Evolutionary conservation across 2,113 vertebrate species (phyloP).

Genomic region (Ctenodactylus gundi): DNA sequence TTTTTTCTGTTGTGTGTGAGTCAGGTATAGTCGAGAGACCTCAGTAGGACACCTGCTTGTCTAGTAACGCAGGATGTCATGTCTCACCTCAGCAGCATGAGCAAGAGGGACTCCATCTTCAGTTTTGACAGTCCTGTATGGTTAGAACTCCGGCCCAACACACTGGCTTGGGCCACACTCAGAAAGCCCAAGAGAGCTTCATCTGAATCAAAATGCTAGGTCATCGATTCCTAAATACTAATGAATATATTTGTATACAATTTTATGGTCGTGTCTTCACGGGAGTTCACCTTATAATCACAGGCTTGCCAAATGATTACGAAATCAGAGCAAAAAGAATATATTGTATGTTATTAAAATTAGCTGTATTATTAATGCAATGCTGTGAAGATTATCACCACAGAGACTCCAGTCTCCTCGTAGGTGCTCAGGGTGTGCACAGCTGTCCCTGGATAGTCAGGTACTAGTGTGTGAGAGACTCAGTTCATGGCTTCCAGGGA

Average conservation of each 20-base stretch:
- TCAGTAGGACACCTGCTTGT: background rate
- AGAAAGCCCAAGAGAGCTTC: background rate
- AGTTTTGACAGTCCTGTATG: background rate
- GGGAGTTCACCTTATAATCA: background rate
- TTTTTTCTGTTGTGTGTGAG: background rate
- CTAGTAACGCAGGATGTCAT: background rate
- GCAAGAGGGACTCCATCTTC: background rate
- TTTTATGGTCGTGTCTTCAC: background rate
- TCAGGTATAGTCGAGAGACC: background rate
- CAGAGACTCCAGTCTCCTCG: background rate
- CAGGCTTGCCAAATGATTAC: background rate
- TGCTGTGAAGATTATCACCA: too few relatives aligned
- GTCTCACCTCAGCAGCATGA: background rate
- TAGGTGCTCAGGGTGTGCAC: accelerated
- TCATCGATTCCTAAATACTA: background rate
- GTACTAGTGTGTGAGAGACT: background rate
- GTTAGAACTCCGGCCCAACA: background rate
- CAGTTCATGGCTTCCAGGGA: too few relatives aligned
- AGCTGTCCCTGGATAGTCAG: too few relatives aligned
- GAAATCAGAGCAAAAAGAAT: background rate
- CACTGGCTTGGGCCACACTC: background rate
- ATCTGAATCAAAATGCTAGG: background rate
- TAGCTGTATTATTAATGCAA: background rate
- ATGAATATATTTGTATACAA: background rate
- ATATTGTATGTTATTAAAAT: background rate